A percentile compares a stretch with the other conserved stretches of the same genome.
Conservation (phyloP, 1,140 invertebrate genomes). For the Thaumatotibia leucotreta region DNA sequence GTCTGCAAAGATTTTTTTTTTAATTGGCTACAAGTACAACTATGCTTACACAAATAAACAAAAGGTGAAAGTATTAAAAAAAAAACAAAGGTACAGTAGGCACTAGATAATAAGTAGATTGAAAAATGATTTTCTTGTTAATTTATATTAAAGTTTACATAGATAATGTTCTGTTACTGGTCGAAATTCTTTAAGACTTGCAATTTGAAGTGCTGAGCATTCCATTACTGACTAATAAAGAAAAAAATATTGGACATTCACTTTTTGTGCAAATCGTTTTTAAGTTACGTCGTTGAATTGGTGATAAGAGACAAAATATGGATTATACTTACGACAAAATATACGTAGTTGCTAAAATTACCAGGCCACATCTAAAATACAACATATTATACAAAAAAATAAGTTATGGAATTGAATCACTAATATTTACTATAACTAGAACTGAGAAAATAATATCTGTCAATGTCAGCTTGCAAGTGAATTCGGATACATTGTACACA, state of each 20-base stretch:
- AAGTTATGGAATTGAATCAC: conserved; percentile 13
- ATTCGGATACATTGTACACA: not conserved
- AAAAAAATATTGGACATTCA: not conserved
- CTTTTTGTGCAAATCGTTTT: not conserved
- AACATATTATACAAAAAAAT: conserved; percentile 50
- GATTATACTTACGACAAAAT: conserved; percentile 61
- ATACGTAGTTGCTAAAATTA: conserved; percentile 56
- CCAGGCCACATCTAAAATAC: conserved; percentile 61
- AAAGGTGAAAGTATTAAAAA: conserved; percentile 14
- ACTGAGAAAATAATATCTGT: conserved; percentile 1
- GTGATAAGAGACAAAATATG: not conserved
- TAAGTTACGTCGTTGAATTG: not conserved
- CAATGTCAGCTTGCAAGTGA: not conserved
- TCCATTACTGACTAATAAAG: not conserved
- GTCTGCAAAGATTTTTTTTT: conserved; percentile 47
- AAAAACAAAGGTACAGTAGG: no score
- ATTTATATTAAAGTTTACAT: not conserved
- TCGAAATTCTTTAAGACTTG: not conserved
- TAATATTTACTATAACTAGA: conserved; percentile 12
- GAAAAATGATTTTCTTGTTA: no score
- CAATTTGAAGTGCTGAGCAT: not conserved
- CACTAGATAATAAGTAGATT: no score
- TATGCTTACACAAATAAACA: not conserved
- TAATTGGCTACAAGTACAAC: not conserved
- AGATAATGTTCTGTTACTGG: not conserved